Conservation (phyloP, 2,797 vertebrate genomes). For the Eulemur mongoz region DNA sequence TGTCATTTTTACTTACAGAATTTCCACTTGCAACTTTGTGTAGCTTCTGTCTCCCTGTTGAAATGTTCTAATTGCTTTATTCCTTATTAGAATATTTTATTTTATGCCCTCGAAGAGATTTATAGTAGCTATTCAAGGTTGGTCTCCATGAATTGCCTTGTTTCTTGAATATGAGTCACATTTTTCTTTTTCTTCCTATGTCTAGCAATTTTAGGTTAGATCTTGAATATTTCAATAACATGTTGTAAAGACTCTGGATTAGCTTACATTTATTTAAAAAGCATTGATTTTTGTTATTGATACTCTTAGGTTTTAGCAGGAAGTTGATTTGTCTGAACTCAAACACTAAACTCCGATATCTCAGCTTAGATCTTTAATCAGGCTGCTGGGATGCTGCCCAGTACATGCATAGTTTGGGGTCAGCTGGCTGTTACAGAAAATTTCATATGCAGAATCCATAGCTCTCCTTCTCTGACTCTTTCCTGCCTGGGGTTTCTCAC, state of each 20-base stretch:
- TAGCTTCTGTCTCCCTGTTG: background rate
- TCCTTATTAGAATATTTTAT: background rate
- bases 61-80: background rate
- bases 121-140: background rate
- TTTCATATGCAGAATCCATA: background rate
- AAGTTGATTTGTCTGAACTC: background rate
- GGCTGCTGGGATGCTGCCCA: background rate
- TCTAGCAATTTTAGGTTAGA: background rate
- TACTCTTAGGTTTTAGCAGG: background rate
- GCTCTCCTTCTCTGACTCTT: background rate
- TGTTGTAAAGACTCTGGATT: background rate
- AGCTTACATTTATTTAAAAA: background rate
- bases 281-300: background rate
- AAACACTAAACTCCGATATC: background rate
- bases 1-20: background rate
- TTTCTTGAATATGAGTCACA: background rate
- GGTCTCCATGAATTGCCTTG: background rate
- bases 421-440: background rate
- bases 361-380: background rate
- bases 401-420: background rate
- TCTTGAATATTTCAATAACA: background rate
- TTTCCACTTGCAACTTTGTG: background rate
- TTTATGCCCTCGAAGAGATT: background rate
- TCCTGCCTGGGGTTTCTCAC: background rate
- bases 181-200: background rate